Conservation (phyloP, 2,113 vertebrate genomes). For the crab-eating macaque (Macaca fascicularis) region T2T-MFA8v1.1 NC_088378.1:120894001-120894500, state of each 20-base stretch:
- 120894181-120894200: background rate
- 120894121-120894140: background rate
- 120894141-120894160: background rate
- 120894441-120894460: background rate
- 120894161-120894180: background rate
- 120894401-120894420: background rate
- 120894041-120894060: background rate
- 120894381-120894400: background rate
- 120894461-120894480: background rate
- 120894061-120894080: background rate
- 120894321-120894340: background rate
- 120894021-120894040: background rate
- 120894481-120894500: background rate
- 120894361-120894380: background rate
- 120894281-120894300: background rate
- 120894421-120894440: background rate
- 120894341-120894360: background rate
- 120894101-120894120: background rate
- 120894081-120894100: background rate
- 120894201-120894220: background rate
- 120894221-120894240: no score
- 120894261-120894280: background rate
- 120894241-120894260: background rate
- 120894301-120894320: slow-evolving; percentile 1
- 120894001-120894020: background rate